Percentiles rank a stretch among this genome's conserved stretches.
These are phyloP conservation scores for Palaemon carinicauda DNA, from an alignment of 1,140 invertebrate genomes.

Conservation along the genomic window DNA sequence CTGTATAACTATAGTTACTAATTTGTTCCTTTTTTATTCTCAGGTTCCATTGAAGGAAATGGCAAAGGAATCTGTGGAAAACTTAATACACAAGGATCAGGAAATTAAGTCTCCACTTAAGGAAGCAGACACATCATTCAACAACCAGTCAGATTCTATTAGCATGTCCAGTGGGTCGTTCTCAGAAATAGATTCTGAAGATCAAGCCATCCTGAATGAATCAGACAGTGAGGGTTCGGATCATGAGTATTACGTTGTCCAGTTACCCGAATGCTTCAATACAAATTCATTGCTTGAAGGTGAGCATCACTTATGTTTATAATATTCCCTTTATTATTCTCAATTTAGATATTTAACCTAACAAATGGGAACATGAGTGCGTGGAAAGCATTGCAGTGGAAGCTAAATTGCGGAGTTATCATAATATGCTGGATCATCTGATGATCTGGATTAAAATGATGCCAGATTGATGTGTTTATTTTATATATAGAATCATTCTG, in stretches of 20 bases:
- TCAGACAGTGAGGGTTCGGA: conserved; percentile 37
- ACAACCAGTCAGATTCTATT: neutral
- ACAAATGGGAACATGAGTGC: no score
- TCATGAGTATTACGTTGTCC: conserved; percentile 34
- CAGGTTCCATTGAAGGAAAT: conserved; percentile 41
- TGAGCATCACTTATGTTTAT: neutral
- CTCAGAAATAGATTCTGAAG: conserved; percentile 42
- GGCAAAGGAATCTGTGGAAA: conserved; percentile 37
- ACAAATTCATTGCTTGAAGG: neutral
- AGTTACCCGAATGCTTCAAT: conserved; percentile 41
- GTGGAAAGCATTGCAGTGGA: no score
- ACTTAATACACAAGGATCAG: neutral
- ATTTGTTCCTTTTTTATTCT: neutral
- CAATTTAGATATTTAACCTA: no score
- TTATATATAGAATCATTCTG: no score
- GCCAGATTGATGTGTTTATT: no score
- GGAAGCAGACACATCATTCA: neutral
- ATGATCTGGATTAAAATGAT: no score
- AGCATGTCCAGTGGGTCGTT: conserved; percentile 41
- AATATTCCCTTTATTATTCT: neutral
- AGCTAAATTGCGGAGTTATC: no score
- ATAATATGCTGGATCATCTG: no score
- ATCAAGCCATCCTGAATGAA: conserved; percentile 51
- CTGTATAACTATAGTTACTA: neutral
- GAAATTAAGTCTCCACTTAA: neutral